A percentile compares a stretch with the other conserved stretches of the same genome.
Conservation (phyloP, 2,888 invertebrate genomes). For the Chrysina gloriosa region DNA sequence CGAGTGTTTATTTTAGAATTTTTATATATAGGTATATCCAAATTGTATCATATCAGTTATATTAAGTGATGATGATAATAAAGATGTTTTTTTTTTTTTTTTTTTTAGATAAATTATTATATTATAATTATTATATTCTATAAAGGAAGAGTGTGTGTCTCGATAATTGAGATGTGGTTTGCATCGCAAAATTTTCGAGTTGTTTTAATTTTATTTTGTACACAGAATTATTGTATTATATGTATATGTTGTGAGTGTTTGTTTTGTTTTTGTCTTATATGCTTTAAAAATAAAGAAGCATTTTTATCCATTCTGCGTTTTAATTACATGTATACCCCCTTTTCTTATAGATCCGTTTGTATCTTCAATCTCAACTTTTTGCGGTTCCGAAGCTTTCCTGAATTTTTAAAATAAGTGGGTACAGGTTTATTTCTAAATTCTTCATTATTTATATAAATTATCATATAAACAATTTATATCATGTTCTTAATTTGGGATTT, state of each 20-base stretch:
- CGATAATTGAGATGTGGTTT: slow-evolving; percentile 26
- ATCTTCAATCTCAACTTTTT: too few relatives aligned
- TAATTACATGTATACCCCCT: neutral
- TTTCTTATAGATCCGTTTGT: too few relatives aligned
- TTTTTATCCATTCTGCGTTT: slow-evolving; percentile 6
- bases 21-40: slow-evolving; percentile 33
- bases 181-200: slow-evolving; percentile 28
- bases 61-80: slow-evolving; percentile 37
- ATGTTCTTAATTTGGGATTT: too few relatives aligned
- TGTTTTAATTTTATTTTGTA: slow-evolving; percentile 43
- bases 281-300: slow-evolving; percentile 41
- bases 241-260: slow-evolving; percentile 50
- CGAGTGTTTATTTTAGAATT: slow-evolving; percentile 29
- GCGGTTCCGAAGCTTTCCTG: too few relatives aligned
- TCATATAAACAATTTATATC: too few relatives aligned
- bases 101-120: slow-evolving; percentile 30
- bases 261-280: slow-evolving; percentile 47
- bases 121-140: slow-evolving; percentile 21
- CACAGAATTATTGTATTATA: slow-evolving; percentile 46
- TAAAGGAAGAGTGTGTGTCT: slow-evolving; percentile 21
- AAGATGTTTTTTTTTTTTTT: slow-evolving; percentile 14
- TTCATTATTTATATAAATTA: too few relatives aligned
- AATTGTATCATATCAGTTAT: slow-evolving; percentile 38
- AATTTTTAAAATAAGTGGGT: too few relatives aligned
- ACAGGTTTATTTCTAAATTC: too few relatives aligned